These are phyloP conservation scores for Caenorhabditis auriculariae DNA, from an alignment of 2,888 invertebrate species.

Conservation along the genomic window DNA sequence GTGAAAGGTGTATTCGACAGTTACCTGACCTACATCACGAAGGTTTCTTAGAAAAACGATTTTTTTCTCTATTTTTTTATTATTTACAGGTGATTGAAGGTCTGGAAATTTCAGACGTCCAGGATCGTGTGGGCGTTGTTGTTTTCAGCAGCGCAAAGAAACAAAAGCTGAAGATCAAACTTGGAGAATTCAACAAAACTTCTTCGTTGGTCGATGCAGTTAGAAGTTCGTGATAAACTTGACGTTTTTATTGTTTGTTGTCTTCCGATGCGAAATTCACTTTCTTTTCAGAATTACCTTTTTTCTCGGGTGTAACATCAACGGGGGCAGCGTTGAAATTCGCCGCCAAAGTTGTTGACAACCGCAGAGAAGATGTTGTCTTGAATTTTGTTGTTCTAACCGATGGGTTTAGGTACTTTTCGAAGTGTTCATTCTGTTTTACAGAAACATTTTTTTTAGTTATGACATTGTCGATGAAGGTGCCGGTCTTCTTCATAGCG, in stretches of 20 bases:
- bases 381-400: slow-evolving; percentile 47
- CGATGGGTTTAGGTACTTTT: slow-evolving; percentile 45
- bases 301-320: slow-evolving; percentile 52
- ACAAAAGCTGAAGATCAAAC: slow-evolving; percentile 22
- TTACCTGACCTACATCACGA: slow-evolving; percentile 17
- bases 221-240: slow-evolving; percentile 9
- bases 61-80: neutral
- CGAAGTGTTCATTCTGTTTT: neutral
- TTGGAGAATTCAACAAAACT: slow-evolving; percentile 21
- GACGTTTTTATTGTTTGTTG: slow-evolving; percentile 4
- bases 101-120: slow-evolving; percentile 17
- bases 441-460: slow-evolving; percentile 9
- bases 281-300: slow-evolving; percentile 27
- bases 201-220: slow-evolving; percentile 12
- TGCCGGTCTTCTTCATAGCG: slow-evolving; percentile 9
- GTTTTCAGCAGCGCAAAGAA: slow-evolving; percentile 25
- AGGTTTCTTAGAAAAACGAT: slow-evolving; percentile 8
- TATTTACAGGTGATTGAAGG: slow-evolving; percentile 30
- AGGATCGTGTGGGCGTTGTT: slow-evolving; percentile 33
- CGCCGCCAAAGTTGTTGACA: slow-evolving; percentile 36
- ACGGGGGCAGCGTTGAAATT: slow-evolving; percentile 47
- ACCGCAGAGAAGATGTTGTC: slow-evolving; percentile 29
- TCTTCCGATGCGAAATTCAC: neutral
- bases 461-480: slow-evolving; percentile 30
- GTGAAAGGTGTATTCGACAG: slow-evolving; percentile 19